phyloP scores from a whole-genome alignment of 2,888 invertebrate genomes.

The Masnerella sp. region DNA sequence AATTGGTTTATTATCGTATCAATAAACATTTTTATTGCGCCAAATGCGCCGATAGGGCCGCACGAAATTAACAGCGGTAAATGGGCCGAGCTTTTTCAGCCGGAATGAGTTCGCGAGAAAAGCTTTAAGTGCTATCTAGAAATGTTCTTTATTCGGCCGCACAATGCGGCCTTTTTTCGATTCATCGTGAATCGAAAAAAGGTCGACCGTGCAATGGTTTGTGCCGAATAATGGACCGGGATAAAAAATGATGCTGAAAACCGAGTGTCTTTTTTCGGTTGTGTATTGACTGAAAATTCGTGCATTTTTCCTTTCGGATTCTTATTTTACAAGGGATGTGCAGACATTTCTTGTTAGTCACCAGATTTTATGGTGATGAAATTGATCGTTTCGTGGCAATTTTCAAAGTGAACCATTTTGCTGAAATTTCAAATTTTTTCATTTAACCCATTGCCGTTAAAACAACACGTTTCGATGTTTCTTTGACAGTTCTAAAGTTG shows the following conservation, averaged over 20 bases:
- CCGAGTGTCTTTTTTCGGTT: not conserved
- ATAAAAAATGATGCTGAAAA: conserved; percentile 11
- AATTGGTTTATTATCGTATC: conserved; percentile 51
- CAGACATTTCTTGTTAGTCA: too few species aligned
- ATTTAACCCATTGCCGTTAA: too few species aligned
- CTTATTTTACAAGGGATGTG: too few species aligned
- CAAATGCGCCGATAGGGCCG: conserved; percentile 33
- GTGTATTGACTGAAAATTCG: not conserved
- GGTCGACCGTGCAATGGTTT: too few species aligned
- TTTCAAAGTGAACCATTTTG: too few species aligned
- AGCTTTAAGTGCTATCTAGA: conserved; percentile 72
- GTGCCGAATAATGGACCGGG: not conserved
- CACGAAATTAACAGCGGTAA: conserved; percentile 54
- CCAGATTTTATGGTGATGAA: too few species aligned
- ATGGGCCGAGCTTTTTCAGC: conserved; percentile 63
- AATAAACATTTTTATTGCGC: conserved; percentile 50
- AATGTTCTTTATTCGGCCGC: conserved; percentile 70
- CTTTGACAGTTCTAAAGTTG: too few species aligned
- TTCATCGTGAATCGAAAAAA: conserved; percentile 73
- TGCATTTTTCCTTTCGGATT: not conserved
- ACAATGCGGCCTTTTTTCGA: conserved; percentile 72
- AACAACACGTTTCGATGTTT: too few species aligned
- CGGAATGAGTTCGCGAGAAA: conserved; percentile 43
- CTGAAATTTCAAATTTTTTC: too few species aligned
- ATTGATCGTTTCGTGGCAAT: too few species aligned